Conservation (phyloP, 2,888 invertebrate species). For the Corbicula japonica region DNA sequence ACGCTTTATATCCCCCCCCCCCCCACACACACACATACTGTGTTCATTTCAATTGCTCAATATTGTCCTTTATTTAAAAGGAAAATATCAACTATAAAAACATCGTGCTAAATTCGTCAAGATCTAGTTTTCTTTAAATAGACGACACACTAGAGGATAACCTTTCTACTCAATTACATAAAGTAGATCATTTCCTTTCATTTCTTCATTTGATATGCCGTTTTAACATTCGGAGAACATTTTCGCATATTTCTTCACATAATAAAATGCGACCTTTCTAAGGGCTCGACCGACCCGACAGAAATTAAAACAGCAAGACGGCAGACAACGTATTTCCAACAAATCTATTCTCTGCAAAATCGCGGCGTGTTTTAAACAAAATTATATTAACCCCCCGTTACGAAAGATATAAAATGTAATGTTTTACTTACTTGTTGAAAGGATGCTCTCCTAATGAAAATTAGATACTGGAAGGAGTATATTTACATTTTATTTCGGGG, state of each 20-base stretch:
- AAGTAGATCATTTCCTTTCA: too few species aligned
- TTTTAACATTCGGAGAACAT: conserved; percentile 5
- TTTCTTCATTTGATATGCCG: too few species aligned
- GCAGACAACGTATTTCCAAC: conserved; percentile 24
- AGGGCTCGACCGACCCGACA: conserved; percentile 31
- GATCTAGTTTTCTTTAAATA: too few species aligned
- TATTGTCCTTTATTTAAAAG: too few species aligned
- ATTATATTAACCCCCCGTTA: conserved; percentile 41
- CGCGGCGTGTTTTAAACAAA: conserved; percentile 28
- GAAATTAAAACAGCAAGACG: conserved; percentile 47
- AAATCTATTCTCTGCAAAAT: conserved; percentile 22
- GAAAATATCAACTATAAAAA: too few species aligned
- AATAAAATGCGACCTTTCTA: conserved; percentile 38
- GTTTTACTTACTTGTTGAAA: conserved; percentile 45
- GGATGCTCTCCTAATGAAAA: conserved; percentile 25
- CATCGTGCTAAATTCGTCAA: too few species aligned
- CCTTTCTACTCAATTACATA: too few species aligned
- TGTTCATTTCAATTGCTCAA: too few species aligned
- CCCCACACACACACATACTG: too few species aligned
- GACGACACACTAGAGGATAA: too few species aligned
- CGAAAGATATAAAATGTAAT: conserved; percentile 52
- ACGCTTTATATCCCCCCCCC: too few species aligned
- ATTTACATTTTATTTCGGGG: conserved; percentile 27
- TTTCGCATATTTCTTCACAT: conserved; percentile 52
- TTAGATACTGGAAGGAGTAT: conserved; percentile 32